A percentile compares a stretch with the other conserved stretches of the same genome.
These are phyloP conservation scores for Aspidiotus rigidus DNA, from an alignment of 2,888 invertebrate species.

Conservation along the genomic window DNA sequence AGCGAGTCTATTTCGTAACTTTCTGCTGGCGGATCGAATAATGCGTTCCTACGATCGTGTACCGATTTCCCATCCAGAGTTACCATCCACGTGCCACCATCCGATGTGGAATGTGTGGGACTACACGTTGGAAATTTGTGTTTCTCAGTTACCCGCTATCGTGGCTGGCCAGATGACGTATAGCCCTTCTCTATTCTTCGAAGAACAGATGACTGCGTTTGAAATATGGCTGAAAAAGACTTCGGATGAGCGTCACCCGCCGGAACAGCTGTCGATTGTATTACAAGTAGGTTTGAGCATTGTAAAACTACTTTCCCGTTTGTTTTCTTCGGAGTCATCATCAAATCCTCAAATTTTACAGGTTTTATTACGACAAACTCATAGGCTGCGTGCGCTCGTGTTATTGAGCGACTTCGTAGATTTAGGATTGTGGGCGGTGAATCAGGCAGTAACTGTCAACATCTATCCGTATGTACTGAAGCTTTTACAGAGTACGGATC, in stretches of 20 bases:
- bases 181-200: slow-evolving; percentile 80
- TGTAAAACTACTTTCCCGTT: too few species aligned
- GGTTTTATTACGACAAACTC: slow-evolving; percentile 61
- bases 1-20: slow-evolving; percentile 96
- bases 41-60: slow-evolving; percentile 94
- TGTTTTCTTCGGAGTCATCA: neutral
- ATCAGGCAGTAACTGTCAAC: slow-evolving; percentile 89
- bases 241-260: slow-evolving; percentile 68
- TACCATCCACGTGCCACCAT: slow-evolving; percentile 84
- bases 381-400: slow-evolving; percentile 88
- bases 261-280: slow-evolving; percentile 94
- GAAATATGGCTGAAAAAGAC: slow-evolving; percentile 86
- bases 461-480: slow-evolving; percentile 98
- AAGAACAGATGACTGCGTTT: slow-evolving; percentile 95
- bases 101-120: slow-evolving; percentile 95
- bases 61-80: slow-evolving; percentile 79
- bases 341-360: slow-evolving; percentile 42
- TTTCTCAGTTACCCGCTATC: slow-evolving; percentile 78
- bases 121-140: slow-evolving; percentile 86
- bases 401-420: slow-evolving; percentile 88
- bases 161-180: slow-evolving; percentile 47
- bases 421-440: slow-evolving; percentile 92
- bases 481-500: slow-evolving; percentile 86
- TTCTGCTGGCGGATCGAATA: slow-evolving; percentile 89
- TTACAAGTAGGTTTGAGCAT: slow-evolving; percentile 58